Percentiles rank a stretch among this genome's conserved stretches.
These are phyloP conservation scores for Syngnathoides biaculeatus DNA, from an alignment of 2,113 vertebrate genomes.

Conservation along the genomic window DNA sequence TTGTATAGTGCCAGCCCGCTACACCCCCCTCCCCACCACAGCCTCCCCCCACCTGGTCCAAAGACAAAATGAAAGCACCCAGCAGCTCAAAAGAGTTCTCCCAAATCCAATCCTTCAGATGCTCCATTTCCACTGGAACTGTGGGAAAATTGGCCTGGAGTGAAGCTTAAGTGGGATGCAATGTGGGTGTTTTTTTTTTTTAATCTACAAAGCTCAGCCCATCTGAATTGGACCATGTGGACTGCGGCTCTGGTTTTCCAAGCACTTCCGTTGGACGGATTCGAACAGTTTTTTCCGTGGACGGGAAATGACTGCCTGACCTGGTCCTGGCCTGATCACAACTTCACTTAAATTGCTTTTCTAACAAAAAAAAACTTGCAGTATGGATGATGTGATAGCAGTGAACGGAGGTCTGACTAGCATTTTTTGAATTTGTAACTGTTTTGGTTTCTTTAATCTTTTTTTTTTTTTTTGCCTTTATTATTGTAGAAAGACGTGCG, in stretches of 20 bases:
- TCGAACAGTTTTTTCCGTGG: neutral
- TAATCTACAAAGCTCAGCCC: neutral
- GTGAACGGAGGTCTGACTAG: neutral
- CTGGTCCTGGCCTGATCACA: neutral
- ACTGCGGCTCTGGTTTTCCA: neutral
- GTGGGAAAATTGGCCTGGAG: conserved; percentile 11
- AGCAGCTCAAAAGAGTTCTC: neutral
- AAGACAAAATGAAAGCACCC: neutral
- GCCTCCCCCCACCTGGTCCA: neutral
- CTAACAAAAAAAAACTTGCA: neutral
- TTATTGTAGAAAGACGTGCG: neutral
- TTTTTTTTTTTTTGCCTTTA: neutral
- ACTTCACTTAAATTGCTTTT: neutral
- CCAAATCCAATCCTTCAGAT: conserved; percentile 7
- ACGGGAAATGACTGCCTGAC: neutral
- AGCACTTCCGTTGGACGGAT: neutral
- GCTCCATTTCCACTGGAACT: conserved; percentile 9
- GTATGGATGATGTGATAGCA: neutral
- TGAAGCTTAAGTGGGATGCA: conserved; percentile 6
- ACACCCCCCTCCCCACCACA: too few relatives aligned
- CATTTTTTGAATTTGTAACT: neutral
- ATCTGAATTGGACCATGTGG: conserved; percentile 3
- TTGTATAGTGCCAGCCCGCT: neutral
- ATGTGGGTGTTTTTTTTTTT: conserved; percentile 6
- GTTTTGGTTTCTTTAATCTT: neutral